Conservation (phyloP, 2,113 vertebrate genomes). For the Dryoscopus gambensis region DNA sequence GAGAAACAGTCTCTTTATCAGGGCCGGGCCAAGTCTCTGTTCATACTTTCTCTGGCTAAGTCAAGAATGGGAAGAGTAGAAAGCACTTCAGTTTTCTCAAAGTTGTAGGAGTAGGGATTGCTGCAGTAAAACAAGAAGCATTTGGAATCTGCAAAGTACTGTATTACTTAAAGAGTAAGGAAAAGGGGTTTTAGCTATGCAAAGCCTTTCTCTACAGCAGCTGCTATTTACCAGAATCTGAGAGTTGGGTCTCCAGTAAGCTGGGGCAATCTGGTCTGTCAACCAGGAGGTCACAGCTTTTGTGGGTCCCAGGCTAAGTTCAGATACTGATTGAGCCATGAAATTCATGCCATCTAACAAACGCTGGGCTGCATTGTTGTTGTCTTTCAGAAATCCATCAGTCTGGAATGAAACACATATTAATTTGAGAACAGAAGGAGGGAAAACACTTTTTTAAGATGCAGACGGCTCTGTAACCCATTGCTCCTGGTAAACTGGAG, state of each 20-base stretch:
- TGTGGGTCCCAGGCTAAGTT: slow-evolving; percentile 94
- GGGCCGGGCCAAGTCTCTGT: background rate
- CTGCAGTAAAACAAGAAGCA: background rate
- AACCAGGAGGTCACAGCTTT: slow-evolving; percentile 97
- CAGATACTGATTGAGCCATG: slow-evolving; percentile 96
- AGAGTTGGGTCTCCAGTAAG: slow-evolving; percentile 98
- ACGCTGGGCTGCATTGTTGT: slow-evolving; percentile 97
- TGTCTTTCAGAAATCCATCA: slow-evolving; percentile 94
- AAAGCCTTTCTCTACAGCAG: background rate
- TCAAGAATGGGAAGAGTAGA: background rate
- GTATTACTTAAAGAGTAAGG: background rate
- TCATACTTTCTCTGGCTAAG: background rate
- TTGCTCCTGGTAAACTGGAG: background rate
- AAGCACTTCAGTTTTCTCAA: background rate
- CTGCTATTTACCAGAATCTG: slow-evolving; percentile 84
- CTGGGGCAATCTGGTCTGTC: slow-evolving; percentile 97
- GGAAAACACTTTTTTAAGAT: background rate
- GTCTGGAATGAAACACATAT: slow-evolving; percentile 73
- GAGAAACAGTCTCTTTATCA: background rate
- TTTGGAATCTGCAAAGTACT: background rate
- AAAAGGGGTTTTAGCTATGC: background rate
- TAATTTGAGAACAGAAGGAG: background rate
- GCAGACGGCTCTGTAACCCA: background rate
- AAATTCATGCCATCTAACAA: slow-evolving; percentile 95
- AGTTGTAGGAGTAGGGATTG: background rate